Evolutionary conservation across 2,113 vertebrate species (phyloP).

Genomic region (Sialia sialis): DNA sequence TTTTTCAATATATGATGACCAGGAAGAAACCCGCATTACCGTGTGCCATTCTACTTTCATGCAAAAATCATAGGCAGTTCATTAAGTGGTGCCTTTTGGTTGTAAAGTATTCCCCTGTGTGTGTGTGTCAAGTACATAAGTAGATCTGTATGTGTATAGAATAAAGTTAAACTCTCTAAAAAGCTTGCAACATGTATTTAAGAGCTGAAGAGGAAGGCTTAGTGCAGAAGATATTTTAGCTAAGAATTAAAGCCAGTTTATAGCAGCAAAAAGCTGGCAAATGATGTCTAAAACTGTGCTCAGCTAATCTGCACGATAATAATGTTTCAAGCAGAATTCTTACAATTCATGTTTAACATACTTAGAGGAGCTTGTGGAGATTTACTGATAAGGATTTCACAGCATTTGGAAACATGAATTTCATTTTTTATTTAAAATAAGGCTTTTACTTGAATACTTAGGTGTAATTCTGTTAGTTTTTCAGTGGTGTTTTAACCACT

Average conservation of each 20-base stretch:
- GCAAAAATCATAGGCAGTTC: not conserved
- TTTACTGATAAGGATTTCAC: conserved; percentile 39
- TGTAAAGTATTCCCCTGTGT: not conserved
- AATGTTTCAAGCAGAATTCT: conserved; percentile 24
- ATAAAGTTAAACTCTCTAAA: not conserved
- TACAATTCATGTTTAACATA: conserved; percentile 32
- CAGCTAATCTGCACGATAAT: conserved; percentile 38
- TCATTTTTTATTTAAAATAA: not conserved
- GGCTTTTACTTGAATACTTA: conserved; percentile 8
- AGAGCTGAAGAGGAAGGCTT: conserved; percentile 8
- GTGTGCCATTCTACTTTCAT: not conserved
- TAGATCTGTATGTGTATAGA: not conserved
- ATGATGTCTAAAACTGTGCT: conserved; percentile 23
- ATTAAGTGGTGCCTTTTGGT: not conserved
- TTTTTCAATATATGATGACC: not conserved
- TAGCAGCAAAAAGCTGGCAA: conserved; percentile 10
- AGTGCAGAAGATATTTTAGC: not conserved
- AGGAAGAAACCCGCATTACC: not conserved
- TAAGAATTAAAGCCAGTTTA: conserved; percentile 33
- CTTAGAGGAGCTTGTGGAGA: not conserved
- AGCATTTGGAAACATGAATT: conserved; percentile 4
- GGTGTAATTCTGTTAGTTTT: not conserved
- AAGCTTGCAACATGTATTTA: not conserved
- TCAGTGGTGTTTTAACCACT: not conserved
- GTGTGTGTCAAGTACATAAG: not conserved